Base-by-base conservation (phyloP, 2,888 invertebrate species). In the Hylaea fasciaria region DNA sequence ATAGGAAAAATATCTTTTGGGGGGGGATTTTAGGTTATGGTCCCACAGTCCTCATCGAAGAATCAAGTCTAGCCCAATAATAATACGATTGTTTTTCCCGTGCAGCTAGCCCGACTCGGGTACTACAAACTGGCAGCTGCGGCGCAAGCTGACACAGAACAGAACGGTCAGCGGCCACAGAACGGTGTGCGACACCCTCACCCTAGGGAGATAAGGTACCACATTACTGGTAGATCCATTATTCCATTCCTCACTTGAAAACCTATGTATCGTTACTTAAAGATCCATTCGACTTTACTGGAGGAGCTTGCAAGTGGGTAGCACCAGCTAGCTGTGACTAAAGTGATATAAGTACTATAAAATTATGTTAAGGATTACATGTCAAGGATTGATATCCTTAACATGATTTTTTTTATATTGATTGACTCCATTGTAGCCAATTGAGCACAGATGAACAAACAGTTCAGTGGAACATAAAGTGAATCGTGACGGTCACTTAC, bases 71-170 rank as follows among this genome's bases (percentile, higher is more conserved):
- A 32, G 9, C 32, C 9, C 1, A 10, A 8, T 17, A 22, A 10
- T 48, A 48, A 45, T 40, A 49, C 17, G 14, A 13, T 48, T 35
- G 41, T 72, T 71, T 67, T 71, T 69, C 69, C 64, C 67, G 78
- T 79, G 35, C 85, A 94, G 94, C 91, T 95, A 71, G 94, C 94
- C 92, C 93, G 94, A 70, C 90, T 95, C 81, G 94, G 94, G 80
- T 93, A 94, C 84, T 94, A 94, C 90, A 94, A 94, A 87, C 91
- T 93, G 87, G 89, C 92, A 78, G 91, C 91, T 72, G 88, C 89
- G 11, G 87, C 86, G 68, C 88, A 86, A 64, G 82, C 83, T 0
- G 90, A 89, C 65, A 76, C 82, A 9, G 91, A 90, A 70, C 88
- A 84, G 81, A 85, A 87, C 60, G 60, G 55, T 16, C 41, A 50